Conservation (phyloP, 2,113 vertebrate genomes). For the Nerophis ophidion region DNA sequence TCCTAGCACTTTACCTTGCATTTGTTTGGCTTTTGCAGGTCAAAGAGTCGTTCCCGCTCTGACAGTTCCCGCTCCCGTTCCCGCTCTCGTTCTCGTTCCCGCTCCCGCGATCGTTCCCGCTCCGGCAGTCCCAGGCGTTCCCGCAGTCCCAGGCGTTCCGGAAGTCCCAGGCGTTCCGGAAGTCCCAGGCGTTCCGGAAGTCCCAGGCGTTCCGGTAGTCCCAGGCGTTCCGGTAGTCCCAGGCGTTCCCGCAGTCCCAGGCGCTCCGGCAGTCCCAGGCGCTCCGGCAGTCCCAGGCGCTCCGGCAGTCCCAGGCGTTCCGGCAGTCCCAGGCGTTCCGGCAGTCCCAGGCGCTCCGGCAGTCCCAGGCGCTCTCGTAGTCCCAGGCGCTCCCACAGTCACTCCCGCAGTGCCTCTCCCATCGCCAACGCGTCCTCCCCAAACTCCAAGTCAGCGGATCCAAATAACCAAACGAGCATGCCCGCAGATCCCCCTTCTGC, state of each 20-base stretch:
- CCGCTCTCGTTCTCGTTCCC: conserved; percentile 47
- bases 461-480: conserved; percentile 79
- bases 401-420: conserved; percentile 79
- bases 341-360: conserved; percentile 76
- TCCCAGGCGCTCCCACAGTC: conserved; percentile 76
- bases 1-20: background rate
- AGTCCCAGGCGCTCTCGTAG: conserved; percentile 78
- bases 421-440: conserved; percentile 74
- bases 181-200: conserved; percentile 78
- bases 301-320: too few relatives aligned
- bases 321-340: conserved; percentile 54
- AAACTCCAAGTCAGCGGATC: conserved; percentile 77
- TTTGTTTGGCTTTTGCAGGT: conserved; percentile 57
- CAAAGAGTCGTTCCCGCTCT: conserved; percentile 85
- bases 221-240: too few relatives aligned
- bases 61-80: conserved; percentile 84
- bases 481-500: conserved; percentile 64
- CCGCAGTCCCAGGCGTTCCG: conserved; percentile 56
- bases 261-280: too few relatives aligned
- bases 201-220: conserved; percentile 47
- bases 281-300: too few relatives aligned
- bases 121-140: conserved; percentile 75
- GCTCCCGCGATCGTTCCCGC: conserved; percentile 82
- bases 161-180: conserved; percentile 44
- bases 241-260: too few relatives aligned